phyloP scores from a whole-genome alignment of 2,113 vertebrate species.

The Oriolus oriolus region DNA sequence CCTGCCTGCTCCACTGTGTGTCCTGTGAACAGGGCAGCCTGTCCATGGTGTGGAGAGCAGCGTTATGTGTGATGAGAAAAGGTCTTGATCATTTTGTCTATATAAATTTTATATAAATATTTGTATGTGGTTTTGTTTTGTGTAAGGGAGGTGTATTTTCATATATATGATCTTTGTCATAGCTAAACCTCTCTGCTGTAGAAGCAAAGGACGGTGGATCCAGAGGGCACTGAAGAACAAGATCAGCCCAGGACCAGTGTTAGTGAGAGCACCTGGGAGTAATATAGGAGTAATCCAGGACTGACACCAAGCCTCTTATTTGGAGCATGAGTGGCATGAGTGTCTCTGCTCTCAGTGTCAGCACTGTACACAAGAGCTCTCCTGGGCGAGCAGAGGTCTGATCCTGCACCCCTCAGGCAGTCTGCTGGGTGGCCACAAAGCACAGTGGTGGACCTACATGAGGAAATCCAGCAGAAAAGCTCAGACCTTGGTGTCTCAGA shows the following conservation, averaged over 20 bases:
- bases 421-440: not conserved
- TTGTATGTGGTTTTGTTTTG: not conserved
- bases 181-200: not conserved
- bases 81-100: not conserved
- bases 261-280: not conserved
- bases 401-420: not conserved
- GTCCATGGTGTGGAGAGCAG: not conserved
- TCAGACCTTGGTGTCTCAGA: not conserved
- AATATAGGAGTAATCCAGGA: not conserved
- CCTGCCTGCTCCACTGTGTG: not conserved
- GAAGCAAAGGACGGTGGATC: not conserved
- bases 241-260: not conserved
- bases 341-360: not conserved
- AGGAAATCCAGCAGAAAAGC: not conserved
- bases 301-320: not conserved
- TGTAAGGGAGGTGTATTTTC: not conserved
- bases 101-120: not conserved
- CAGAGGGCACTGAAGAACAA: not conserved
- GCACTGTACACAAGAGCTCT: not conserved
- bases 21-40: not conserved
- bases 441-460: rapidly evolving
- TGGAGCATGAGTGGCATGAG: not conserved
- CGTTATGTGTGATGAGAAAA: not conserved
- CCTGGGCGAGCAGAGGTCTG: not conserved
- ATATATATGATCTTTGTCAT: not conserved